phyloP scores from a whole-genome alignment of 2,113 vertebrate species.

The Paedocypris sp. region DNA sequence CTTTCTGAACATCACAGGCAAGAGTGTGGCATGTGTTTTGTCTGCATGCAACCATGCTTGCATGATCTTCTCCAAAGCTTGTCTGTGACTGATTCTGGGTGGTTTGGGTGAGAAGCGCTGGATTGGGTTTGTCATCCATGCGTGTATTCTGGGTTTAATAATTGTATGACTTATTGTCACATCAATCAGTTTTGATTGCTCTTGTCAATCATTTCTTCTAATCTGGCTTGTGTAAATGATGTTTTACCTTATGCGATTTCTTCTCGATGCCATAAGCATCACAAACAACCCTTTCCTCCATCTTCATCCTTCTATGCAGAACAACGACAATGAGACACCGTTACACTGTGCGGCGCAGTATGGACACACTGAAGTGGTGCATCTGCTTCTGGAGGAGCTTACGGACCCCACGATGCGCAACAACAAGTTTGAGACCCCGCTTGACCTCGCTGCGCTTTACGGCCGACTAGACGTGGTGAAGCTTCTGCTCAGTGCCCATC shows the following conservation, averaged over 20 bases:
- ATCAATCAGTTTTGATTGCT: too few species aligned
- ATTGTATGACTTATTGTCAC: too few species aligned
- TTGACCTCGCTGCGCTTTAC: slow-evolving; percentile 88
- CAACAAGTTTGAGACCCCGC: slow-evolving; percentile 90
- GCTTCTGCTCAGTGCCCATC: slow-evolving; percentile 86
- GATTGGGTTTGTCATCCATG: too few species aligned
- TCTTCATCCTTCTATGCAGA: slow-evolving; percentile 54
- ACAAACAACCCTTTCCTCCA: neutral
- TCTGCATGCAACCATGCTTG: slow-evolving; percentile 16
- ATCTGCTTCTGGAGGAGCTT: slow-evolving; percentile 88
- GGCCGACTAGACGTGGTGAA: slow-evolving; percentile 95
- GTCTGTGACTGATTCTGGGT: too few species aligned
- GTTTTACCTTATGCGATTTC: too few species aligned
- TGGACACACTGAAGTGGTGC: slow-evolving; percentile 87
- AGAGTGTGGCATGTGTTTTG: neutral
- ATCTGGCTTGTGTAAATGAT: too few species aligned
- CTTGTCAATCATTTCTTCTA: too few species aligned
- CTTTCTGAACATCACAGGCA: too few species aligned
- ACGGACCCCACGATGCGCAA: slow-evolving; percentile 98
- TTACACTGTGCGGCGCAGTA: slow-evolving; percentile 96
- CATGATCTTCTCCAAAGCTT: neutral
- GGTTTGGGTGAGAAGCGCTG: too few species aligned
- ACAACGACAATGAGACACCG: slow-evolving; percentile 95
- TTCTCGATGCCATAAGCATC: too few species aligned
- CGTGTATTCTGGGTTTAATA: too few species aligned